Conservation (phyloP, 1,140 invertebrate species). For the Drosophila oshimai region DNA sequence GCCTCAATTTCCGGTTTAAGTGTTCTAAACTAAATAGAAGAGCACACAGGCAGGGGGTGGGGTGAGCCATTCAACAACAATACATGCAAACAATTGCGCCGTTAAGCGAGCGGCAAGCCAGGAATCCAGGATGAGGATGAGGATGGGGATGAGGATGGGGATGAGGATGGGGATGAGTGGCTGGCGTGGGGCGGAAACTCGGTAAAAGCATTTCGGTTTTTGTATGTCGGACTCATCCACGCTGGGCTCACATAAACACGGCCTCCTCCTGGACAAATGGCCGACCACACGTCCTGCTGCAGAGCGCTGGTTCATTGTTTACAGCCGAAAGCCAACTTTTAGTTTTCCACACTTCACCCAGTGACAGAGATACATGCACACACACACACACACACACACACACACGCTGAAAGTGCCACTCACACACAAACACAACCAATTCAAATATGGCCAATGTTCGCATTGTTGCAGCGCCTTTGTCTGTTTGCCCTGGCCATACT, state of each 20-base stretch:
- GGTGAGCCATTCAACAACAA: constrained; percentile 37
- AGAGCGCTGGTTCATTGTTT: constrained; percentile 59
- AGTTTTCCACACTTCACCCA: constrained; percentile 72
- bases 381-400: neutral
- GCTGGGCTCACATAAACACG: constrained; percentile 56
- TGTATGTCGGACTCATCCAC: constrained; percentile 50
- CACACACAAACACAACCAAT: constrained; percentile 38
- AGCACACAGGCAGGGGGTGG: constrained; percentile 12
- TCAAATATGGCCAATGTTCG: constrained; percentile 70
- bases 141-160: too few relatives aligned
- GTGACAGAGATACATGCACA: constrained; percentile 28
- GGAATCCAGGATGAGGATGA: neutral
- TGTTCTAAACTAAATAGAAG: constrained; percentile 77
- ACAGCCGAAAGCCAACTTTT: constrained; percentile 68
- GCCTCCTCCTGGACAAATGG: constrained; percentile 71
- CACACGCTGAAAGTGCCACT: too few relatives aligned
- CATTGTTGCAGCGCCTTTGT: constrained; percentile 69
- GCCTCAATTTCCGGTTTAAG: constrained; percentile 82
- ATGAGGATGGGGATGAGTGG: constrained; percentile 36
- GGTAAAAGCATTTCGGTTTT: constrained; percentile 77
- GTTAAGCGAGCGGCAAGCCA: constrained; percentile 46
- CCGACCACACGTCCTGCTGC: constrained; percentile 58
- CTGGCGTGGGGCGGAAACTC: constrained; percentile 69
- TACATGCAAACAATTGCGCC: constrained; percentile 58
- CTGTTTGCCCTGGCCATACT: constrained; percentile 68